Base-by-base conservation (phyloP, 2,888 invertebrate genomes). In the Ormyrus labotus region DNA sequence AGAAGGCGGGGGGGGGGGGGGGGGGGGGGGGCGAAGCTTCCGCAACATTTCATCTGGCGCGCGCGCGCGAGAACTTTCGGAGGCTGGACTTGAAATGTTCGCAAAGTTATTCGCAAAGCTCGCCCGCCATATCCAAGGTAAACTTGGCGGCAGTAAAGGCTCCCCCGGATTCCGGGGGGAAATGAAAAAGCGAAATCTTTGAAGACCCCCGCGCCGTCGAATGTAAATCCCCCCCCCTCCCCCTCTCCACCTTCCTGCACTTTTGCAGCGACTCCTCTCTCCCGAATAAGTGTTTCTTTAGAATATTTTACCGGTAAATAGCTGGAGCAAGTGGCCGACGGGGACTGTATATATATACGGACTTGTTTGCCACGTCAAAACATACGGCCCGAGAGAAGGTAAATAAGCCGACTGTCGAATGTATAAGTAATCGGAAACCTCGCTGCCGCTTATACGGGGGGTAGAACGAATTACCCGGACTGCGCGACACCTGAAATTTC, bases 91-190 rank as follows among this genome's bases (percentile, higher is more conserved):
- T 77, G 76, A 80, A 76, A 72, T 64, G 77, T 67, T 77, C 45
- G 48, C 77, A 68, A 81, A 81, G 76, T 81, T 81, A 77, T 81
- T 75, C 76, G 61, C 53, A 74, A 58, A 65, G 77, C 76, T 61
- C 69, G 63, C 51, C 45, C 63, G 51, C 63, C 58, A 19, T 67
- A 71, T 71, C 80, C 75, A 75, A 71, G 71, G 67, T 75, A 80
- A 80, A 80, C 71, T 80, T 51, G 55, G 34, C 2, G 13, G 48
- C 19, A 68, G 55, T 55, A 34, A 13, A 2, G 55, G 57, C 47
- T 34, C 10, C 11, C 11, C 6, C 13, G 11, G 5, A n/a, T 51
- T 34, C 57, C 9, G 7, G 47, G 5, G 72, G 61, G 50, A 72
- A 57, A 68, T 34, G 68, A 68, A 50, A 65, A 55, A 57, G 50